Percentiles rank a stretch among this genome's conserved stretches.
Evolutionary conservation across 2,888 invertebrate genomes (phyloP).

Genomic region (Rhamphomyia laevipes): DNA sequence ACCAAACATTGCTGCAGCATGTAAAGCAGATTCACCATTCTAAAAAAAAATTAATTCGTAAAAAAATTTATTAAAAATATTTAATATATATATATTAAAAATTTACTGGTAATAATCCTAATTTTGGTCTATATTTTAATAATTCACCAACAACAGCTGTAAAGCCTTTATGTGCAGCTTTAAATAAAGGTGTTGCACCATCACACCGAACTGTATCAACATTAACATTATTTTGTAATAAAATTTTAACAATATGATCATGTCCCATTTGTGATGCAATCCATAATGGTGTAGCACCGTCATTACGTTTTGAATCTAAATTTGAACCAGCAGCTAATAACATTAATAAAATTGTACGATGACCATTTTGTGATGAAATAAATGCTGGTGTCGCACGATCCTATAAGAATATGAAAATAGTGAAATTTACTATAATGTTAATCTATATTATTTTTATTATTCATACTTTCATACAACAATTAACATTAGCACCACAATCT

Average conservation of each 20-base stretch:
- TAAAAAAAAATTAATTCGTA: conserved; percentile 30
- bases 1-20: conserved; percentile 84
- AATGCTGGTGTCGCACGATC: conserved; percentile 86
- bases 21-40: conserved; percentile 87
- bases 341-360: conserved; percentile 62
- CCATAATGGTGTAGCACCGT: conserved; percentile 85
- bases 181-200: conserved; percentile 88
- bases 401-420: conserved; percentile 38
- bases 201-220: conserved; percentile 76
- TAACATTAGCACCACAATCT: conserved; percentile 67
- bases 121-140: conserved; percentile 67
- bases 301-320: conserved; percentile 62
- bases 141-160: conserved; percentile 74
- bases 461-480: conserved; percentile 70
- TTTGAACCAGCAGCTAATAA: conserved; percentile 62
- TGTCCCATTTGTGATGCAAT: conserved; percentile 94
- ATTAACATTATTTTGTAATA: conserved; percentile 65
- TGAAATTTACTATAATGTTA: background rate
- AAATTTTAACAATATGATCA: conserved; percentile 61
- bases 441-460: background rate
- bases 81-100: background rate
- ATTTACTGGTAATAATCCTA: conserved; percentile 68
- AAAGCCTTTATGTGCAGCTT: conserved; percentile 91
- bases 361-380: conserved; percentile 90
- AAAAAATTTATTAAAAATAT: conserved; percentile 3